Evolutionary conservation across 1,140 invertebrate species (phyloP).

Genomic region (Portunus trituberculatus): DNA sequence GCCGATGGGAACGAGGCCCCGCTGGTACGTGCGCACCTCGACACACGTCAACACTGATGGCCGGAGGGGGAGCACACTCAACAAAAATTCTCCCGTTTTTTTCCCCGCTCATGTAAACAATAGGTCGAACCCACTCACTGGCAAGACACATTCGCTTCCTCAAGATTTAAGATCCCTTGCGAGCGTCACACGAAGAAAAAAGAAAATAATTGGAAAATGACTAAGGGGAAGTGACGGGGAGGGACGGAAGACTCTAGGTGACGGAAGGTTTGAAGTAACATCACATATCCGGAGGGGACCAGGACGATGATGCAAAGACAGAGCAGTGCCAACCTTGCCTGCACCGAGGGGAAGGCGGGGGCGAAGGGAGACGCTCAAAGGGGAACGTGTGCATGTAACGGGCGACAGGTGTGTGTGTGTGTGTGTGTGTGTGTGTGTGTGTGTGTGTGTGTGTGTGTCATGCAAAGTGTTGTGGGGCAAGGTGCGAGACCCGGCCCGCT

Average conservation of each 20-base stretch:
- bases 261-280: neutral
- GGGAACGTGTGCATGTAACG: neutral
- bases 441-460: neutral
- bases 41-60: conserved; percentile 53
- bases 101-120: conserved; percentile 54
- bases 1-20: conserved; percentile 31
- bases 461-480: neutral
- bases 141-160: neutral
- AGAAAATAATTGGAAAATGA: neutral
- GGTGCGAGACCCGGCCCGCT: neutral
- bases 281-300: neutral
- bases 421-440: neutral
- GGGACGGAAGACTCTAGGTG: neutral
- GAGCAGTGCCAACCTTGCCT: neutral
- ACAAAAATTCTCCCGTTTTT: conserved; percentile 51
- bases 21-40: conserved; percentile 17
- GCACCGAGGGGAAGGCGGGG: neutral
- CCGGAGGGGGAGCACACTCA: conserved; percentile 7
- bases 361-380: neutral
- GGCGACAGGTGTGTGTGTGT: neutral
- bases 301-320: neutral
- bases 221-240: neutral
- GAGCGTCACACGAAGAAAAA: neutral
- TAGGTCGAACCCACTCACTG: conserved; percentile 4
- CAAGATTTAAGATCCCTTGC: neutral